A percentile compares a stretch with the other conserved stretches of the same genome.
Evolutionary conservation across 1,140 invertebrate species (phyloP).

Genomic region (Maniola jurtina): DNA sequence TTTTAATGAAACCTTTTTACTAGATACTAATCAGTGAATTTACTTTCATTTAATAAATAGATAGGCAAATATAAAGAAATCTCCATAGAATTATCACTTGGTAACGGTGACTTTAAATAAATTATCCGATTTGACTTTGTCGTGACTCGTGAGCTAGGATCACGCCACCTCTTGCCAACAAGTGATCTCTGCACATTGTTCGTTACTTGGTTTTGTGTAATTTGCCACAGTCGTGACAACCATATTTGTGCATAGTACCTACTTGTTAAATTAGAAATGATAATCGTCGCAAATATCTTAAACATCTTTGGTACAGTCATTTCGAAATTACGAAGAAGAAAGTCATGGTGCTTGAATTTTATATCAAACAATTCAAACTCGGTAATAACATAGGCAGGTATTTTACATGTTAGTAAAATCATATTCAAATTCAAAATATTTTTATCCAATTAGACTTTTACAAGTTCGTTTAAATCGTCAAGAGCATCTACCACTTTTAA

Average conservation of each 20-base stretch:
- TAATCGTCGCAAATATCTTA: not conserved
- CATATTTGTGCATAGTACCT: constrained; percentile 9
- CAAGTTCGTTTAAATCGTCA: too few species aligned
- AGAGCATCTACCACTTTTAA: too few species aligned
- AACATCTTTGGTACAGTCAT: not conserved
- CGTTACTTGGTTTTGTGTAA: constrained; percentile 18
- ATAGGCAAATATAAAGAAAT: not conserved
- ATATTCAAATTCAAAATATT: too few species aligned
- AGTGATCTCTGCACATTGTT: constrained; percentile 18
- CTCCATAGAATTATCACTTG: not conserved
- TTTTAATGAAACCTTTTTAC: too few species aligned
- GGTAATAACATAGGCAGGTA: too few species aligned
- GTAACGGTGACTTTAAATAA: constrained; percentile 10
- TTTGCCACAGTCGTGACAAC: constrained; percentile 18
- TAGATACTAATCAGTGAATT: not conserved
- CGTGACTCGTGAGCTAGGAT: constrained; percentile 12
- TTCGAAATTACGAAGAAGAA: too few species aligned
- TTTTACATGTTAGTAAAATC: too few species aligned
- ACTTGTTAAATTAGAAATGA: constrained; percentile 1
- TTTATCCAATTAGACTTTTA: too few species aligned
- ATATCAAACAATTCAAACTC: too few species aligned
- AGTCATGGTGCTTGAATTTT: too few species aligned
- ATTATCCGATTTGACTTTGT: constrained; percentile 10
- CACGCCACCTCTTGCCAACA: constrained; percentile 18
- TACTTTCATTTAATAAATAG: not conserved